A percentile compares a stretch with the other conserved stretches of the same genome.
Evolutionary conservation across 2,888 invertebrate species (phyloP).

Genomic region (Athrips mouffetella): DNA sequence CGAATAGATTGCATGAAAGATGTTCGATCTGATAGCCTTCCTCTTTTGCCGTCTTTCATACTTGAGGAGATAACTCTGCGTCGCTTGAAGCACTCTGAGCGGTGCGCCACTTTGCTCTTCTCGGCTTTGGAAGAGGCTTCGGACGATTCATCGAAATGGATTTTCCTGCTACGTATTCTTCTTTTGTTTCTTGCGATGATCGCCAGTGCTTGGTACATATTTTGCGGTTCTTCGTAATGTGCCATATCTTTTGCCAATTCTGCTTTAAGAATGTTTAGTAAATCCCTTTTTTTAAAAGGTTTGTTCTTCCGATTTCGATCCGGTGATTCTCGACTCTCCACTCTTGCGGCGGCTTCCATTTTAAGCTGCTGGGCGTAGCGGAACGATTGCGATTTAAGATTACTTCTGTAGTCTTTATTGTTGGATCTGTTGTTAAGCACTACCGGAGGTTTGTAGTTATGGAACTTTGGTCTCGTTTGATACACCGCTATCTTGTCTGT

Average conservation of each 20-base stretch:
- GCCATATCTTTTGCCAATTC: conserved; percentile 36
- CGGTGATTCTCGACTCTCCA: not conserved
- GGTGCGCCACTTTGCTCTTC: not conserved
- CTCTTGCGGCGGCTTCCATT: not conserved
- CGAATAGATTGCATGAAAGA: not conserved
- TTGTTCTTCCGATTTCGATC: not conserved
- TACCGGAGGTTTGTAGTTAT: not conserved
- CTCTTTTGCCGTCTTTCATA: conserved; percentile 18
- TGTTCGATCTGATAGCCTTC: not conserved
- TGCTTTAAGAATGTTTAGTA: conserved; percentile 45
- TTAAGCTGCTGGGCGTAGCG: conserved; percentile 3
- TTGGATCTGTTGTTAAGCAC: not conserved
- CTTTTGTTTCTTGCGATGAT: conserved; percentile 47
- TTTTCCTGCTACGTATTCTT: conserved; percentile 17
- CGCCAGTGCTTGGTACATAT: conserved; percentile 49
- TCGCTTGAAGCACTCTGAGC: conserved; percentile 32
- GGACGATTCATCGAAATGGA: conserved; percentile 10
- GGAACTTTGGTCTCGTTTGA: not conserved
- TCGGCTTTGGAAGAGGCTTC: not conserved
- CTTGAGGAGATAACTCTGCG: conserved; percentile 34
- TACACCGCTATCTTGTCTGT: conserved; percentile 3
- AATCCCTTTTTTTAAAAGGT: conserved; percentile 31
- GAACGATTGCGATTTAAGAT: conserved; percentile 1
- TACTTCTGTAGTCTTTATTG: not conserved
- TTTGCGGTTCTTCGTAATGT: conserved; percentile 42